These are phyloP conservation scores for Synanthedon andrenaeformis DNA, from an alignment of 2,888 invertebrate genomes.

Conservation along the genomic window DNA sequence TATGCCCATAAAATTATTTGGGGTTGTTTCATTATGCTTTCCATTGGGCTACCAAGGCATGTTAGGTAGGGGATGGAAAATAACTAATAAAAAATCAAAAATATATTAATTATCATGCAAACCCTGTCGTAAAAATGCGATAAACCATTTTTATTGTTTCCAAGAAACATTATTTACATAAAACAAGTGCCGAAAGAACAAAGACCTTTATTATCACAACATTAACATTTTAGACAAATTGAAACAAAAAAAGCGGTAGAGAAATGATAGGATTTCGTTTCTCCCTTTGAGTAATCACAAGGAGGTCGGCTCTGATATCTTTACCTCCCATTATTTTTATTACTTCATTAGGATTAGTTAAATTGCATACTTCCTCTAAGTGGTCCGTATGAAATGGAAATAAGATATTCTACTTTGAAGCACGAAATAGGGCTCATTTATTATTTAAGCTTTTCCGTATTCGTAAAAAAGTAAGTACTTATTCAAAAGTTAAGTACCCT, in stretches of 20 bases:
- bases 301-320: conserved; percentile 22
- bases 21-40: too few relatives aligned
- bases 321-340: conserved; percentile 33
- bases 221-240: conserved; percentile 37
- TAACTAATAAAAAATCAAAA: neutral
- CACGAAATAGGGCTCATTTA: too few relatives aligned
- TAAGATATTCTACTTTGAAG: neutral
- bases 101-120: neutral
- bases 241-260: conserved; percentile 31
- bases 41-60: too few relatives aligned
- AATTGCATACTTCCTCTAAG: conserved; percentile 8
- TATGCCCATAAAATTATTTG: too few relatives aligned
- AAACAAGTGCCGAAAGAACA: conserved; percentile 12
- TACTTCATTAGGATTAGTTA: conserved; percentile 35
- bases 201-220: conserved; percentile 22
- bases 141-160: neutral
- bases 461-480: too few relatives aligned
- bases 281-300: conserved; percentile 43
- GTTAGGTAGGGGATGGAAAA: neutral
- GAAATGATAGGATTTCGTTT: conserved; percentile 26
- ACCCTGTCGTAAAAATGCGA: neutral
- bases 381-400: neutral
- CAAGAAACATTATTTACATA: neutral
- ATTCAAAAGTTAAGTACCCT: too few relatives aligned
- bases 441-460: too few relatives aligned